Conservation (phyloP, 1,140 invertebrate genomes). For the Zaprionus capensis region DNA sequence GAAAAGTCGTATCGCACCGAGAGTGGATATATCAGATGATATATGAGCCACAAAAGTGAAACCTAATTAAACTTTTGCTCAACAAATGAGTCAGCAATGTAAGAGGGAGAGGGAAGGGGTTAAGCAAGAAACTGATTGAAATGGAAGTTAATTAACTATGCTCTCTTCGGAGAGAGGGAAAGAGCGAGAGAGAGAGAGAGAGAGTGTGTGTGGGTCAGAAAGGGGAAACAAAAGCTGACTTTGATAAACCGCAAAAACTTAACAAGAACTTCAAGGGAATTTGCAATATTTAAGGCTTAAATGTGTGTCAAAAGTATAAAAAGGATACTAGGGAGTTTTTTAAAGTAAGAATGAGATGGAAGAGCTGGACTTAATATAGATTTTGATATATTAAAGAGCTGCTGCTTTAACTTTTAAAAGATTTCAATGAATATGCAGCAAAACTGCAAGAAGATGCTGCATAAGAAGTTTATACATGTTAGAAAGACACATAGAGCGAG, state of each 20-base stretch:
- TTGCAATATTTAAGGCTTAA: not conserved
- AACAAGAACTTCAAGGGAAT: not conserved
- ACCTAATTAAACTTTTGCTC: conserved; percentile 33
- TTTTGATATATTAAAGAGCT: too few species aligned
- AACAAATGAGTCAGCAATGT: conserved; percentile 6
- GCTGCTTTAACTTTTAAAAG: too few species aligned
- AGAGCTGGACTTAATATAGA: too few species aligned
- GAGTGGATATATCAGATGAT: conserved; percentile 25
- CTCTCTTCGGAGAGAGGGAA: not conserved
- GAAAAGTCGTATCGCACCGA: conserved; percentile 6
- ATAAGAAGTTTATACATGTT: not conserved
- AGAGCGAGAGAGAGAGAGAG: not conserved
- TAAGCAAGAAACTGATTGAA: conserved; percentile 3
- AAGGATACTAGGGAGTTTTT: not conserved
- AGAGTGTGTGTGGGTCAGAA: not conserved
- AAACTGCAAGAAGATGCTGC: not conserved
- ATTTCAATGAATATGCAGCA: not conserved
- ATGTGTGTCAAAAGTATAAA: not conserved
- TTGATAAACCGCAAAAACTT: not conserved
- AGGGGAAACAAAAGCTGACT: not conserved
- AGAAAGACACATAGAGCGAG: not conserved
- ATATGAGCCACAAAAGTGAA: conserved; percentile 36
- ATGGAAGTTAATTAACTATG: conserved; percentile 12
- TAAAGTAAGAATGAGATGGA: not conserved
- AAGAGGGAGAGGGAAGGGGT: not conserved